Evolutionary conservation across 2,797 vertebrate genomes (phyloP), one percentile per base, ranked within the genome.

Genomic region (Chromis chromis): DNA sequence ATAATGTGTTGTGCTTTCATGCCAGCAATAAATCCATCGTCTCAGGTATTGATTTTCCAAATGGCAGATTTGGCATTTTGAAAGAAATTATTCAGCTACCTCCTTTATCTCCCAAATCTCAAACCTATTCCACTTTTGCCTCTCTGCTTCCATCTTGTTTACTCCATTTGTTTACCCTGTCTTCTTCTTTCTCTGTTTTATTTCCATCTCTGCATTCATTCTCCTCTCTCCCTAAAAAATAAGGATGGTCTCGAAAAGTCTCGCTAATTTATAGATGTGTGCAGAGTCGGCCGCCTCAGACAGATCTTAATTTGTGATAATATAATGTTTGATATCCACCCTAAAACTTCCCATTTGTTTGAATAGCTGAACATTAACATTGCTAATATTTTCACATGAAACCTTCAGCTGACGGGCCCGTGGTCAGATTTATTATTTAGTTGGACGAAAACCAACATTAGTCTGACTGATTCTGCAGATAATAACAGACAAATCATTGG

Each of bases 331-430:
- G 54, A 65, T 78, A 70, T 78, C 49, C 65, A 64, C 63, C 59
- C 25, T 74, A 76, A 86, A 82, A 72, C 25, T 13, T 39, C 49
- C 48, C 36, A 72, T 79, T 89, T 85, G 36, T 81, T 72, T 85
- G 72, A 83, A 73, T 67, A 72, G 71, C 46, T 52, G 64, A 68
- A 53, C 31, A 60, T 77, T 81, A 71, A 65, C 55, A 21, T 22
- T 59, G 76, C 31, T 65, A 76, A 87, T 70, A 68, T 81, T 86
- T 76, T 53, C 71, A 63, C n/a, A 85, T 48, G 52, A 68, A 80
- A 66, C n/a, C 56, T 49, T 78, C 39, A 55, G 53, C 58, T 4
- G 19, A 74, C 55, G 65, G 74, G 79, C 46, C 69, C 31, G 53
- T 40, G 46, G 52, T 73, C 28, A 67, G 53, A 86, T 81, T 70